These are phyloP conservation scores for Ctenoplectra terminalis DNA, from an alignment of 1,140 invertebrate species.

Conservation along the genomic window DNA sequence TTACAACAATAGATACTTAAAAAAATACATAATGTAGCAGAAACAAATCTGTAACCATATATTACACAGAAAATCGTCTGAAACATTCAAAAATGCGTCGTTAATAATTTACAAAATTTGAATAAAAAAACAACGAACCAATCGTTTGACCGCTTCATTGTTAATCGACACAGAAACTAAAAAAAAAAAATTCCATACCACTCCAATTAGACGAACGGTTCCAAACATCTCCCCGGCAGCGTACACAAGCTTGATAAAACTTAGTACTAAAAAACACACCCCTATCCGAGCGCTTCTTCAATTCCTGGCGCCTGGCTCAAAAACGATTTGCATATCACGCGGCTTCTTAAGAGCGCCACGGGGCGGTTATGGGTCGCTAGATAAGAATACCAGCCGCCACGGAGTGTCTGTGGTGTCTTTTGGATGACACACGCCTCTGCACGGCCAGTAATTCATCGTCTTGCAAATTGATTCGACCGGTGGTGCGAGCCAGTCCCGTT, in stretches of 20 bases:
- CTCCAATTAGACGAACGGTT: no score
- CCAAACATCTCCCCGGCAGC: neutral
- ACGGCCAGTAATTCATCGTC: constrained; percentile 36
- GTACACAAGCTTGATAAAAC: neutral
- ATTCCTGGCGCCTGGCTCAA: neutral
- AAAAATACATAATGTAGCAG: no score
- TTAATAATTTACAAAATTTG: no score
- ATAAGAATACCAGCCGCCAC: constrained; percentile 4
- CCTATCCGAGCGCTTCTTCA: neutral
- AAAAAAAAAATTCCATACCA: no score
- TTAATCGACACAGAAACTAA: no score
- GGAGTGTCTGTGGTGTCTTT: neutral
- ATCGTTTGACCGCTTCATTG: no score
- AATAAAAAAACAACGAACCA: no score
- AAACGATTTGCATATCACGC: constrained; percentile 41
- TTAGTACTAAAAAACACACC: neutral
- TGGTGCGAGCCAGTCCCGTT: neutral
- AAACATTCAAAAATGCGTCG: no score
- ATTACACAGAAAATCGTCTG: no score
- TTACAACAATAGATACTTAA: no score
- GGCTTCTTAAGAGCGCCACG: constrained; percentile 2
- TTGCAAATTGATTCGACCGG: constrained; percentile 54
- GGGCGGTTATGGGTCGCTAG: neutral
- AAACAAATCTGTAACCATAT: no score
- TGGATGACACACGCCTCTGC: neutral